Conservation (phyloP, 2,113 vertebrate species). For the Aegotheles bennettii region DNA sequence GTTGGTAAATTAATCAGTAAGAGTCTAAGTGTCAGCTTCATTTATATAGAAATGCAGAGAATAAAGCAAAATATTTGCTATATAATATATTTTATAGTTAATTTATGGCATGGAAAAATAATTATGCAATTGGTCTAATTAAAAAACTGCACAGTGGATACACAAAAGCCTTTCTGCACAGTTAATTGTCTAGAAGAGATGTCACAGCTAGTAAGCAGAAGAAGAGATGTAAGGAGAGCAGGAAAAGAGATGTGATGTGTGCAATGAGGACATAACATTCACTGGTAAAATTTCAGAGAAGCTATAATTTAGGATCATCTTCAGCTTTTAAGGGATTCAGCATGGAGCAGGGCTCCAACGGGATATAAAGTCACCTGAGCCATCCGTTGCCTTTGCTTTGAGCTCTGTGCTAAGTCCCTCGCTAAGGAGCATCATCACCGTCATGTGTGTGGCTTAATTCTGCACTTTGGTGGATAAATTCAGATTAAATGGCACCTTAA, state of each 20-base stretch:
- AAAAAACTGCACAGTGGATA: not conserved
- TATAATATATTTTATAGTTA: not conserved
- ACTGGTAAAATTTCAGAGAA: not conserved
- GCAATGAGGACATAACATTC: not conserved
- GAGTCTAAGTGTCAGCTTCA: not conserved
- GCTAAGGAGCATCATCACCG: accelerated
- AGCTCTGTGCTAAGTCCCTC: not conserved
- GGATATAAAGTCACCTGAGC: not conserved
- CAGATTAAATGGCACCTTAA: not conserved
- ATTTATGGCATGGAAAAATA: not conserved
- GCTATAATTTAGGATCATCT: not conserved
- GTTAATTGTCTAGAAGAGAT: not conserved
- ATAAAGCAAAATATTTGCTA: not conserved
- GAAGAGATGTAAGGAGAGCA: not conserved
- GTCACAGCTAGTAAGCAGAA: not conserved
- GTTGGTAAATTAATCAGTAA: not conserved
- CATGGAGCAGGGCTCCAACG: not conserved
- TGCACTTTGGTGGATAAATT: not conserved
- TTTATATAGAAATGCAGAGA: not conserved
- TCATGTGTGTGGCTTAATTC: accelerated
- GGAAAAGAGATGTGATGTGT: not conserved
- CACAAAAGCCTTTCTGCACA: not conserved
- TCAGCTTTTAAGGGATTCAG: not conserved
- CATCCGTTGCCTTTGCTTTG: not conserved
- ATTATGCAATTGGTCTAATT: not conserved